Conservation (phyloP, 2,797 vertebrate genomes). For the Acanthopagrus latus region DNA sequence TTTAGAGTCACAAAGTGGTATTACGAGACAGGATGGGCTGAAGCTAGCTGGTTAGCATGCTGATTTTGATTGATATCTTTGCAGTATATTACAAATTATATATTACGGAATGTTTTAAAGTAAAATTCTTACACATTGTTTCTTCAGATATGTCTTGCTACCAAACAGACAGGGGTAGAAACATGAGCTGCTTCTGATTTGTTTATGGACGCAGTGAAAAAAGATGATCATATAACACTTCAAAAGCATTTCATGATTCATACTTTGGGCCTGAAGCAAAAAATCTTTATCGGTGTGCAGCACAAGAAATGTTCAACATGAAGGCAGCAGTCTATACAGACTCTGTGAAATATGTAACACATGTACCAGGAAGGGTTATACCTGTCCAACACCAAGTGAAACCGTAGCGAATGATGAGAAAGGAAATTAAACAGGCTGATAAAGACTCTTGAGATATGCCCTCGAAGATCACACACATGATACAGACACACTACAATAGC, state of each 20-base stretch:
- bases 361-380: constrained; percentile 53
- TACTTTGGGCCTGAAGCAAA: constrained; percentile 1
- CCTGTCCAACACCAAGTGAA: constrained; percentile 45
- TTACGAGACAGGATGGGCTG: too few species aligned
- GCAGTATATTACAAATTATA: too few species aligned
- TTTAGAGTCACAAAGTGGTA: too few species aligned
- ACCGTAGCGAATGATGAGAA: constrained; percentile 48
- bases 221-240: neutral
- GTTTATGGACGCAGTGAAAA: constrained; percentile 1
- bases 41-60: too few species aligned
- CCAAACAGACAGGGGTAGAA: neutral
- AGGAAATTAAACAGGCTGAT: constrained; percentile 77
- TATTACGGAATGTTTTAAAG: too few species aligned
- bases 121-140: too few species aligned
- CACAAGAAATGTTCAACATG: neutral
- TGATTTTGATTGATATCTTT: too few species aligned
- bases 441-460: constrained; percentile 63
- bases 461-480: constrained; percentile 58
- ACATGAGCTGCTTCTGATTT: constrained; percentile 3
- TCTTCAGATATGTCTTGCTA: neutral
- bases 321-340: constrained; percentile 2
- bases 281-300: neutral
- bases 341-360: constrained; percentile 35
- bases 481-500: constrained; percentile 56
- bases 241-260: neutral